Conservation (phyloP, 2,888 invertebrate species). For the Rugalucina vietnamica region DNA sequence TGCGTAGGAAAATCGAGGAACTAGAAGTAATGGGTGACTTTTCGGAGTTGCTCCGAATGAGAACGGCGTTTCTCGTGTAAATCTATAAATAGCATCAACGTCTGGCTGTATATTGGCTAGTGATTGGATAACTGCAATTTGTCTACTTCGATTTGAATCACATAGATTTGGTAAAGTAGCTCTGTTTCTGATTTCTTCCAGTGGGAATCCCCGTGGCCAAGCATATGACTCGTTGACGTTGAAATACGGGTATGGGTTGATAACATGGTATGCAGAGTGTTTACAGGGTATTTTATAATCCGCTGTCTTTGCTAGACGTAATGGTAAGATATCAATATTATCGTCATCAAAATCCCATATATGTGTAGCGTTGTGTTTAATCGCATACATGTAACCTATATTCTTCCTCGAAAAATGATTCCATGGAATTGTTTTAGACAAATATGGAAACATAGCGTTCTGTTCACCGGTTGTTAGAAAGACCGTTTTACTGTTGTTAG, state of each 20-base stretch:
- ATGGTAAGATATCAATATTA: not conserved
- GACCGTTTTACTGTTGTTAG: not conserved
- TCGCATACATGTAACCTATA: constrained; percentile 46
- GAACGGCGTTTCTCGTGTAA: constrained; percentile 37
- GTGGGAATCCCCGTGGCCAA: constrained; percentile 46
- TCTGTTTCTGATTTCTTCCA: constrained; percentile 12
- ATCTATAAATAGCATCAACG: constrained; percentile 44
- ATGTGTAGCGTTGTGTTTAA: constrained; percentile 21
- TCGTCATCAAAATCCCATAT: constrained; percentile 50
- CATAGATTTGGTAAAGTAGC: not conserved
- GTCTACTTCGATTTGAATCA: not conserved
- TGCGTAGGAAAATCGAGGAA: constrained; percentile 14
- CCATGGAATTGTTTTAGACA: constrained; percentile 21
- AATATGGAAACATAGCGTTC: not conserved
- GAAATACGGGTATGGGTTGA: constrained; percentile 47
- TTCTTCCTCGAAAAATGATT: constrained; percentile 35
- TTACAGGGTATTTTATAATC: constrained; percentile 1
- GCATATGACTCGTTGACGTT: constrained; percentile 13
- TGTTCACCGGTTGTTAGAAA: constrained; percentile 20
- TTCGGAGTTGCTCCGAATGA: constrained; percentile 17
- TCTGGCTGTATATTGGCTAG: constrained; percentile 45
- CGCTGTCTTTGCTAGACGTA: not conserved
- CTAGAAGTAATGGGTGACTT: not conserved
- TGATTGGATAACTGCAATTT: constrained; percentile 33
- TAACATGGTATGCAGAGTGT: not conserved